Conservation (phyloP, 1,140 invertebrate genomes). For the Ceratina australensis region DNA sequence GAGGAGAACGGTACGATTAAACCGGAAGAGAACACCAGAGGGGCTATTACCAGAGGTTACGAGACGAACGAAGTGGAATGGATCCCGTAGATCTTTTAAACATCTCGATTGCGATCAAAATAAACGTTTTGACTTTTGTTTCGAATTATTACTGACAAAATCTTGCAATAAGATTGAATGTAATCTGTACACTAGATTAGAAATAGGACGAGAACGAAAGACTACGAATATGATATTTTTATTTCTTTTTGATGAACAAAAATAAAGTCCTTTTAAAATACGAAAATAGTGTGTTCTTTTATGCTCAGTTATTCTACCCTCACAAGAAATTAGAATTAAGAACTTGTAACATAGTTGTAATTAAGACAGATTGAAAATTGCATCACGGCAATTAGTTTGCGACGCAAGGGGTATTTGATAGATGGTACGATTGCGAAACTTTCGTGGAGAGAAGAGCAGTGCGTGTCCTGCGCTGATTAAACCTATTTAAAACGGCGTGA, state of each 20-base stretch:
- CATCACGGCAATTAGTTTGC: neutral
- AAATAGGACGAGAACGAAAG: constrained; percentile 4
- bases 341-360: neutral
- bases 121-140: neutral
- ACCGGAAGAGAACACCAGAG: constrained; percentile 19
- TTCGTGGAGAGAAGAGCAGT: neutral
- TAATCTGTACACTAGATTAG: neutral
- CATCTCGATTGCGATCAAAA: neutral
- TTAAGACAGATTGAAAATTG: neutral
- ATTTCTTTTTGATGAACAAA: neutral
- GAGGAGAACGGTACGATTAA: constrained; percentile 49
- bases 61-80: constrained; percentile 78
- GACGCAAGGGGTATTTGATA: neutral
- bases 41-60: constrained; percentile 53
- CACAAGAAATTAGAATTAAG: too few relatives aligned
- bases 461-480: neutral
- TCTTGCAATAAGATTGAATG: neutral
- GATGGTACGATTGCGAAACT: constrained; percentile 1
- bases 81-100: constrained; percentile 69
- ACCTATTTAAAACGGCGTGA: constrained; percentile 24
- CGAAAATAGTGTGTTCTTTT: neutral
- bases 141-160: neutral
- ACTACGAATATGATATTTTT: constrained; percentile 14
- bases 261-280: neutral
- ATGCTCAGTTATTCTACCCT: neutral